Conservation (phyloP, 2,113 vertebrate genomes). For the Cololabis saira region DNA sequence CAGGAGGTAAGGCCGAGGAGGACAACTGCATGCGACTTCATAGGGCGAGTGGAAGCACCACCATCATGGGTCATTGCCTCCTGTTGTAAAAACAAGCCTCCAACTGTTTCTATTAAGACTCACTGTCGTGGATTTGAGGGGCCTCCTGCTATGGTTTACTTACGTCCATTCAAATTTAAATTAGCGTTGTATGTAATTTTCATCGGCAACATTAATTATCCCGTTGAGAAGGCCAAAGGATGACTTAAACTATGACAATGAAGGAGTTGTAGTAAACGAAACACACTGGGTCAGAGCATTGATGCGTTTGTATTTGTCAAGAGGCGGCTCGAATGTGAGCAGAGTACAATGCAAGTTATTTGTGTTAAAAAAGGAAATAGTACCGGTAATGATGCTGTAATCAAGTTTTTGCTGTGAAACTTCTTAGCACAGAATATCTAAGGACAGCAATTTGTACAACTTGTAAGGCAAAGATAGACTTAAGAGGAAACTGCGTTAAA, state of each 20-base stretch:
- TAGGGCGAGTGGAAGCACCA: slow-evolving; percentile 29
- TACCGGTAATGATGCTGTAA: background rate
- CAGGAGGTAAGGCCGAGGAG: slow-evolving; percentile 36
- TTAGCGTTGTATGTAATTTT: slow-evolving; percentile 29
- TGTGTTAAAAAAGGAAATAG: background rate
- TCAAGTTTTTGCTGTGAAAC: too few relatives aligned
- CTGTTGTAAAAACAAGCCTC: slow-evolving; percentile 38
- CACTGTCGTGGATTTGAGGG: slow-evolving; percentile 29
- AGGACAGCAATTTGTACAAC: too few relatives aligned
- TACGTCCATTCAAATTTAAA: slow-evolving; percentile 34
- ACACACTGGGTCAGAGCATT: slow-evolving; percentile 8
- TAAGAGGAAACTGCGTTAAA: too few relatives aligned
- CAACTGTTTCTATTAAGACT: slow-evolving; percentile 36
- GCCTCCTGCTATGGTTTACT: slow-evolving; percentile 46
- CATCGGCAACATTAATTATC: slow-evolving; percentile 41
- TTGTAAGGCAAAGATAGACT: too few relatives aligned
- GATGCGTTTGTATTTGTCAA: too few relatives aligned
- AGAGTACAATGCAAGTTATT: too few relatives aligned
- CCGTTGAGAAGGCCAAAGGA: slow-evolving; percentile 38
- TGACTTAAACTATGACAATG: slow-evolving; percentile 28
- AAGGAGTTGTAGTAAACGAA: slow-evolving; percentile 28
- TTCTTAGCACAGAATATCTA: too few relatives aligned
- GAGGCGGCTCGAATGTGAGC: too few relatives aligned
- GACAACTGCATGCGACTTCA: slow-evolving; percentile 28
- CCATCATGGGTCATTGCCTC: slow-evolving; percentile 50